Evolutionary conservation across 92 coral and sea anemone species (phyloP).

Genomic region (Siderastrea siderea): DNA sequence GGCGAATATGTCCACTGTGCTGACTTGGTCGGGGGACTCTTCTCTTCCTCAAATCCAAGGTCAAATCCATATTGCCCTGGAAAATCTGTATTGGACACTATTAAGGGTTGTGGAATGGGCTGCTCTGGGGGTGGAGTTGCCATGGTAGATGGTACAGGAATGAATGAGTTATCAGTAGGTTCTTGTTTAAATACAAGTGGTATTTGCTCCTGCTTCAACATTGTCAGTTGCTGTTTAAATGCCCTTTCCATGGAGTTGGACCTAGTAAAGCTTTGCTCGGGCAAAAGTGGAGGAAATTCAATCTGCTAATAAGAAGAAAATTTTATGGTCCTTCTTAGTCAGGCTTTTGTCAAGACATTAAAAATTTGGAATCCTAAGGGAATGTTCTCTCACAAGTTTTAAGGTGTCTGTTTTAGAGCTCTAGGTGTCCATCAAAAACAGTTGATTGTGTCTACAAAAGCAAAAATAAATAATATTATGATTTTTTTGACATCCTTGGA

Average conservation of each 20-base stretch:
- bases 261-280: not conserved
- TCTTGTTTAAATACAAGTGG: slow-evolving; percentile 5
- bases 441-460: too few relatives aligned
- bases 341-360: too few relatives aligned
- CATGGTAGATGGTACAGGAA: not conserved
- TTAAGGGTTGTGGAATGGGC: slow-evolving; percentile 32
- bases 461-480: too few relatives aligned
- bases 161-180: not conserved
- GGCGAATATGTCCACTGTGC: slow-evolving; percentile 94
- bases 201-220: not conserved
- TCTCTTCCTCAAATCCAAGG: slow-evolving; percentile 81
- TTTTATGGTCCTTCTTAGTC: not conserved
- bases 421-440: too few relatives aligned
- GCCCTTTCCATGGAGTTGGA: not conserved
- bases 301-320: not conserved
- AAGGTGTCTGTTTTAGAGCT: too few relatives aligned
- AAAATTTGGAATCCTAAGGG: not conserved
- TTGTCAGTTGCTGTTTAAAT: not conserved
- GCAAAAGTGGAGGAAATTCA: not conserved
- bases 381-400: too few relatives aligned
- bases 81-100: slow-evolving; percentile 73
- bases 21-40: slow-evolving; percentile 80
- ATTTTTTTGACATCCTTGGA: too few relatives aligned
- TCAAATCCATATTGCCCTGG: slow-evolving; percentile 78
- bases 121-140: slow-evolving; percentile 46